These are phyloP conservation scores for Anas platyrhynchos DNA, from an alignment of 2,113 vertebrate species.

Conservation along the genomic window DNA sequence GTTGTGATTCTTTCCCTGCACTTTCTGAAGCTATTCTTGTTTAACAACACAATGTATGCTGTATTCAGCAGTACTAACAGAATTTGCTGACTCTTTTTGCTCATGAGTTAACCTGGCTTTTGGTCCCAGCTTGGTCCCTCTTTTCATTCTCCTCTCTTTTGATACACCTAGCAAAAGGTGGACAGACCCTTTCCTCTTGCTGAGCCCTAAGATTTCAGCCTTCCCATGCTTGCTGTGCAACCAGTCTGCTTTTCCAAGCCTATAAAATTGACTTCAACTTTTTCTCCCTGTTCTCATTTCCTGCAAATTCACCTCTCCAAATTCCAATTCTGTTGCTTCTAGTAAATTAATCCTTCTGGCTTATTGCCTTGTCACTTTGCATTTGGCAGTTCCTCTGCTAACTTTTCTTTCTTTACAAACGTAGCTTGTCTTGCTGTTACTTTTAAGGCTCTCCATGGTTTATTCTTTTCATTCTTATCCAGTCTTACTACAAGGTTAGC, in stretches of 20 bases:
- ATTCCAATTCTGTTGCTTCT: background rate
- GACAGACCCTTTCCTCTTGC: background rate
- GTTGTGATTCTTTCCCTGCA: background rate
- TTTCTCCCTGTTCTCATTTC: background rate
- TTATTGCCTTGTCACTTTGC: background rate
- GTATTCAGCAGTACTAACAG: fast-evolving
- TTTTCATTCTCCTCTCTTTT: background rate
- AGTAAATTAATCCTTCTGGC: background rate
- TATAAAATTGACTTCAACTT: background rate
- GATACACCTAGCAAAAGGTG: fast-evolving
- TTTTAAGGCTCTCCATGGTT: background rate
- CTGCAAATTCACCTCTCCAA: background rate
- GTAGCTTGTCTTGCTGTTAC: background rate
- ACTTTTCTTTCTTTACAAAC: background rate
- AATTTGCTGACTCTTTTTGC: background rate
- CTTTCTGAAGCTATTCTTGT: background rate
- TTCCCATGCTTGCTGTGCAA: background rate
- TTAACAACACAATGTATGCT: fast-evolving
- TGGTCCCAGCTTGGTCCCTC: background rate
- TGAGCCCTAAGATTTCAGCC: fast-evolving
- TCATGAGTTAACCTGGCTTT: background rate
- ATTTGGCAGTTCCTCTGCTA: background rate
- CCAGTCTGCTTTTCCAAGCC: background rate
- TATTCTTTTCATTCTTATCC: background rate
- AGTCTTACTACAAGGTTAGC: background rate